A percentile compares a stretch with the other conserved stretches of the same genome.
These are phyloP conservation scores for Drosophila murphyi DNA, from an alignment of 1,140 invertebrate genomes.

Conservation along the genomic window DNA sequence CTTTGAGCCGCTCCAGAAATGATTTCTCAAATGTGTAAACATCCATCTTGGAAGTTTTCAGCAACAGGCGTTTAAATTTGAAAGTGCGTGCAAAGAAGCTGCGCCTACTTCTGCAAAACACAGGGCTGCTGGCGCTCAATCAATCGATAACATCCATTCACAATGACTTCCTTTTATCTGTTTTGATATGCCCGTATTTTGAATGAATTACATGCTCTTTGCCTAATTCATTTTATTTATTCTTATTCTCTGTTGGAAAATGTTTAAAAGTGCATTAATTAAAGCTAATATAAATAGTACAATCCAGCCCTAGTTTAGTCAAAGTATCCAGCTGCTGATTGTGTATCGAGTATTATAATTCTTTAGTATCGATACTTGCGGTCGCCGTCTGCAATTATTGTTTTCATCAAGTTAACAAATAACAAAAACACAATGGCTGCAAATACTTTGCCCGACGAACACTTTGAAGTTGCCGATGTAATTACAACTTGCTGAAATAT, in stretches of 20 bases:
- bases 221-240: too few relatives aligned
- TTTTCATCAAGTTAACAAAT: conserved; percentile 1
- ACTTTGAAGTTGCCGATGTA: conserved; percentile 74
- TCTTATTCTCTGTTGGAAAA: too few relatives aligned
- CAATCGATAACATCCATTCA: conserved; percentile 28
- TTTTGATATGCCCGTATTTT: too few relatives aligned
- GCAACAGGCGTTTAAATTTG: conserved; percentile 54
- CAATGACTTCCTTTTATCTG: too few relatives aligned
- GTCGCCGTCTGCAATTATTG: neutral
- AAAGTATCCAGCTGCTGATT: conserved; percentile 14
- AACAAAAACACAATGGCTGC: conserved; percentile 54
- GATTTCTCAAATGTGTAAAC: conserved; percentile 87
- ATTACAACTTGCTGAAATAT: conserved; percentile 48
- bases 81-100: conserved; percentile 40
- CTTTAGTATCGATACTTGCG: conserved; percentile 18
- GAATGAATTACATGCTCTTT: too few relatives aligned
- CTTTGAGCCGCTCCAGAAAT: conserved; percentile 85
- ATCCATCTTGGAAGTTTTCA: conserved; percentile 81
- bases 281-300: too few relatives aligned
- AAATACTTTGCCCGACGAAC: conserved; percentile 62
- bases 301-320: too few relatives aligned
- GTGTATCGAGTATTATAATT: neutral
- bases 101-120: conserved; percentile 12
- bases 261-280: too few relatives aligned
- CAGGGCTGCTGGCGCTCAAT: neutral